Percentiles rank a stretch among this genome's conserved stretches.
These are phyloP conservation scores for Brachionus rotundiformis DNA, from an alignment of 1,140 invertebrate species.

Conservation along the genomic window DNA sequence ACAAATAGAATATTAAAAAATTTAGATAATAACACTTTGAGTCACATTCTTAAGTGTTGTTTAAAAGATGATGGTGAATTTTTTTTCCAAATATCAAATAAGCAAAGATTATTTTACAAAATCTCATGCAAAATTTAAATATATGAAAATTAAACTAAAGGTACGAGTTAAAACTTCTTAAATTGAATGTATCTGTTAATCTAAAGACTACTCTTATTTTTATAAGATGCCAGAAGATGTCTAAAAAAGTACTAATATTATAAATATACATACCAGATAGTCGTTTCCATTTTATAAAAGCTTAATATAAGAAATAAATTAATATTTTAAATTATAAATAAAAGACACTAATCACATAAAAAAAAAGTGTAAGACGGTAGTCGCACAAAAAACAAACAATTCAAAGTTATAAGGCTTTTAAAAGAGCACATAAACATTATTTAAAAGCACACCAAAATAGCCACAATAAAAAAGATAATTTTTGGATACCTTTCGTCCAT, in stretches of 20 bases:
- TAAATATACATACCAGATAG: slow-evolving; percentile 29
- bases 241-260: too few species aligned
- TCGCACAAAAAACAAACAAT: background rate
- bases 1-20: too few species aligned
- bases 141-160: background rate
- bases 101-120: background rate
- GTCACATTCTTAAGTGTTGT: background rate
- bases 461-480: background rate
- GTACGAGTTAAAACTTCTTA: background rate
- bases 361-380: too few species aligned
- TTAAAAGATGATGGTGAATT: too few species aligned
- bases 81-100: background rate
- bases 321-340: background rate
- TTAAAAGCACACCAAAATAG: background rate
- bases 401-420: background rate
- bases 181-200: background rate
- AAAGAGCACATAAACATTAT: background rate
- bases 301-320: background rate
- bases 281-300: slow-evolving; percentile 39
- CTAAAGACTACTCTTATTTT: too few species aligned
- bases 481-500: slow-evolving; percentile 50
- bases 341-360: background rate
- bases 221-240: too few species aligned
- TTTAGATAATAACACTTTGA: background rate
- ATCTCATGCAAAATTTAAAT: background rate